A percentile compares a stretch with the other conserved stretches of the same genome.
Conservation (phyloP, 2,797 vertebrate genomes). For the Tadarida brasiliensis region DNA sequence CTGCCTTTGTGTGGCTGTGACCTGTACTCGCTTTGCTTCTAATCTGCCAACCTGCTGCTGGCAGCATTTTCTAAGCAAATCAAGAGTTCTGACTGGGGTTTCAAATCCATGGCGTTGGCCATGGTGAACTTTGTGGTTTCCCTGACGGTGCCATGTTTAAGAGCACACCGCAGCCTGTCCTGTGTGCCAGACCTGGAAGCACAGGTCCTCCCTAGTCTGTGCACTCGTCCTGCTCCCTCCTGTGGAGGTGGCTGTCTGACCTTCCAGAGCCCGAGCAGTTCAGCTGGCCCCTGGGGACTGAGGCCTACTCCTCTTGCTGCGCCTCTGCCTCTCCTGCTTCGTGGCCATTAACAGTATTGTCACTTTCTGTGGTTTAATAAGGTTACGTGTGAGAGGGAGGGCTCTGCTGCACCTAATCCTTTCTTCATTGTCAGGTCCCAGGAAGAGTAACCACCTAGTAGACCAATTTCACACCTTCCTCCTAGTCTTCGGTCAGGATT, state of each 20-base stretch:
- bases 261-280: not conserved
- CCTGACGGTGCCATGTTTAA: not conserved
- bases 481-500: accelerated
- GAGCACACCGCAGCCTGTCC: not conserved
- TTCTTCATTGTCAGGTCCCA: not conserved
- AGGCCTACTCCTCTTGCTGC: not conserved
- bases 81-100: not conserved
- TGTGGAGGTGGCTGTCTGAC: constrained; percentile 55
- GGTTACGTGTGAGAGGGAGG: not conserved
- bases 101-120: not conserved
- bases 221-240: constrained; percentile 37
- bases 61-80: constrained; percentile 50
- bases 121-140: not conserved
- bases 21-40: not conserved
- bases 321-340: not conserved
- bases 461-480: not conserved
- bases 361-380: not conserved
- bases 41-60: constrained; percentile 40
- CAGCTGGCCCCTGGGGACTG: accelerated
- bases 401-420: not conserved
- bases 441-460: not conserved
- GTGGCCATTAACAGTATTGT: not conserved
- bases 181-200: constrained; percentile 55
- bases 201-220: not conserved
- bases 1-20: not conserved